phyloP scores from a whole-genome alignment of 2,888 invertebrate species.

The Xestia sexstrigata region DNA sequence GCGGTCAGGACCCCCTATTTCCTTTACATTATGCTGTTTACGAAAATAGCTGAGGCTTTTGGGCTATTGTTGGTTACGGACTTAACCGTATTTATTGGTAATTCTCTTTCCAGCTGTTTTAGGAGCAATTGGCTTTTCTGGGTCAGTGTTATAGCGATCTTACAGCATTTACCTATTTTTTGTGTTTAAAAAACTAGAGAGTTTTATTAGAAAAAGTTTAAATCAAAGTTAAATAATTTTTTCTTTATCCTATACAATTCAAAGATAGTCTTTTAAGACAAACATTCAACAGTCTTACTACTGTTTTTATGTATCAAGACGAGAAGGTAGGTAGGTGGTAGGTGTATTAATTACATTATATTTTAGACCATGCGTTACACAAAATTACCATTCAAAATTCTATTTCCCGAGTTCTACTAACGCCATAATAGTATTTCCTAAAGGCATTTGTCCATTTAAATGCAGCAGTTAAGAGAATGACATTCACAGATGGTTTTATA shows the following conservation, averaged over 20 bases:
- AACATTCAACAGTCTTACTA: neutral
- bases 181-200: slow-evolving; percentile 13
- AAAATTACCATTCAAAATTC: slow-evolving; percentile 12
- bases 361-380: neutral
- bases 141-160: neutral
- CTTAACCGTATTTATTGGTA: slow-evolving; percentile 31
- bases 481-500: slow-evolving; percentile 70
- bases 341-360: neutral
- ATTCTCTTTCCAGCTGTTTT: slow-evolving; percentile 1
- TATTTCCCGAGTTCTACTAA: slow-evolving; percentile 14
- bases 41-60: slow-evolving; percentile 48
- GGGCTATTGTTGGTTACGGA: slow-evolving; percentile 32
- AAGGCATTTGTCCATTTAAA: slow-evolving; percentile 64
- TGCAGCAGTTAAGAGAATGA: slow-evolving; percentile 60
- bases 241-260: slow-evolving; percentile 7
- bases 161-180: slow-evolving; percentile 1
- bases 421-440: slow-evolving; percentile 34
- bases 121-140: slow-evolving; percentile 10
- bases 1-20: slow-evolving; percentile 64
- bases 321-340: neutral
- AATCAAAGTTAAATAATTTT: slow-evolving; percentile 26
- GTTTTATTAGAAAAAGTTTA: slow-evolving; percentile 43
- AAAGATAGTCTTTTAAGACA: neutral
- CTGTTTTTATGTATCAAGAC: neutral
- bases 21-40: slow-evolving; percentile 55